Percentiles rank a stretch among this genome's conserved stretches.
phyloP scores from a whole-genome alignment of 2,888 invertebrate genomes.

The Lasioglossum pauxillum region DNA sequence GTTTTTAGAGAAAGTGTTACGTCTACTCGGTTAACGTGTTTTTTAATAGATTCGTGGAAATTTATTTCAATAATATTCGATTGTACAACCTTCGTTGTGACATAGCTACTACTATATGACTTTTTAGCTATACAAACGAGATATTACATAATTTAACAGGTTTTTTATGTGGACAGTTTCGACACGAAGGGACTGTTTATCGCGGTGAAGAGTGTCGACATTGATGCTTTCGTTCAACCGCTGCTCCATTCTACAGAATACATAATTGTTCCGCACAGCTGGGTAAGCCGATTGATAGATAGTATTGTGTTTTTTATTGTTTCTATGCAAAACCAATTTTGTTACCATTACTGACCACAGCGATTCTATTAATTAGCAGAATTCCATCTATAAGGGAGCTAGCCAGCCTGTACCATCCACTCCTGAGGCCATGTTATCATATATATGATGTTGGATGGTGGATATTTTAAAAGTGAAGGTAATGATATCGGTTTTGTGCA shows the following conservation, averaged over 20 bases:
- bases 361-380: slow-evolving; percentile 56
- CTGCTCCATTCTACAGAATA: slow-evolving; percentile 68
- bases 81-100: slow-evolving; percentile 16
- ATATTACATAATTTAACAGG: background rate
- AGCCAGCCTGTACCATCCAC: slow-evolving; percentile 47
- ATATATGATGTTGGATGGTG: slow-evolving; percentile 72
- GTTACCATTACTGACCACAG: slow-evolving; percentile 26
- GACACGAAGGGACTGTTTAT: slow-evolving; percentile 33
- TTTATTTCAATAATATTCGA: background rate
- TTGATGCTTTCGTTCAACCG: slow-evolving; percentile 34
- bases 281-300: slow-evolving; percentile 70
- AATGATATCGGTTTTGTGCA: slow-evolving; percentile 43
- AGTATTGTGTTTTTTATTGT: slow-evolving; percentile 25
- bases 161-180: slow-evolving; percentile 27
- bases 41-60: background rate
- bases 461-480: slow-evolving; percentile 59
- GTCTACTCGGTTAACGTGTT: background rate
- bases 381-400: slow-evolving; percentile 45
- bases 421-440: slow-evolving; percentile 62
- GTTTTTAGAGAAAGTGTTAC: background rate
- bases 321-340: slow-evolving; percentile 6
- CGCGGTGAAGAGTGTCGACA: slow-evolving; percentile 25
- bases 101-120: background rate
- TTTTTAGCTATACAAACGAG: background rate
- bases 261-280: slow-evolving; percentile 72